A percentile compares a stretch with the other conserved stretches of the same genome.
Conservation (phyloP, 2,888 invertebrate species). For the Enoplolaimus lenunculus region DNA sequence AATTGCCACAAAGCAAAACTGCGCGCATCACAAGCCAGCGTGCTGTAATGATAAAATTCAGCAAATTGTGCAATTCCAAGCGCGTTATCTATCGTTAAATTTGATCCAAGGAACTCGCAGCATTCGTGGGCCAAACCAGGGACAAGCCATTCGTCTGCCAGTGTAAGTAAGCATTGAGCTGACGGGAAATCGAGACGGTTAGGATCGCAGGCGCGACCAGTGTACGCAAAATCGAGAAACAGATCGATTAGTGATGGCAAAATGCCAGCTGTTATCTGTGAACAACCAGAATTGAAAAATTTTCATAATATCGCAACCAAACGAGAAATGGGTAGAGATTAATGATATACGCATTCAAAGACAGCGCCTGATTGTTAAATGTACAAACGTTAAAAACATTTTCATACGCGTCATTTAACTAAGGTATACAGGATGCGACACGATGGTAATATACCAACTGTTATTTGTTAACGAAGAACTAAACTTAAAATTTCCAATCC, state of each 20-base stretch:
- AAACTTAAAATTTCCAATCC: too few species aligned
- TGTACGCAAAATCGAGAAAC: conserved; percentile 18
- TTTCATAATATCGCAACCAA: too few species aligned
- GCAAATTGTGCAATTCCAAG: conserved; percentile 19
- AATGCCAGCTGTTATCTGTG: background rate
- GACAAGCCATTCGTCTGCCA: conserved; percentile 19
- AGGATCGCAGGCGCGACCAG: background rate
- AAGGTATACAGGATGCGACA: too few species aligned
- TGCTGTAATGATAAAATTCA: background rate
- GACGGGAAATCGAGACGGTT: background rate
- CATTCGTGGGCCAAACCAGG: conserved; percentile 4
- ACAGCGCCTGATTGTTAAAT: too few species aligned
- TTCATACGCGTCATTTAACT: too few species aligned
- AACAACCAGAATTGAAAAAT: too few species aligned
- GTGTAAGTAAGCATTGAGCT: conserved; percentile 6
- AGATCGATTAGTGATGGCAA: background rate
- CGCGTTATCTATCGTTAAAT: conserved; percentile 10
- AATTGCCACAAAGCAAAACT: conserved; percentile 14
- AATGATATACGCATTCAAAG: too few species aligned
- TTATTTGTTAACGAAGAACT: too few species aligned
- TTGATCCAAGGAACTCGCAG: conserved; percentile 2
- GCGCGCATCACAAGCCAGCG: background rate
- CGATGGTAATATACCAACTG: too few species aligned
- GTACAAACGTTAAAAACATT: too few species aligned
- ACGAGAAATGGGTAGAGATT: too few species aligned